phyloP scores from a whole-genome alignment of 2,888 invertebrate genomes.

The Leucophenga montana region DNA sequence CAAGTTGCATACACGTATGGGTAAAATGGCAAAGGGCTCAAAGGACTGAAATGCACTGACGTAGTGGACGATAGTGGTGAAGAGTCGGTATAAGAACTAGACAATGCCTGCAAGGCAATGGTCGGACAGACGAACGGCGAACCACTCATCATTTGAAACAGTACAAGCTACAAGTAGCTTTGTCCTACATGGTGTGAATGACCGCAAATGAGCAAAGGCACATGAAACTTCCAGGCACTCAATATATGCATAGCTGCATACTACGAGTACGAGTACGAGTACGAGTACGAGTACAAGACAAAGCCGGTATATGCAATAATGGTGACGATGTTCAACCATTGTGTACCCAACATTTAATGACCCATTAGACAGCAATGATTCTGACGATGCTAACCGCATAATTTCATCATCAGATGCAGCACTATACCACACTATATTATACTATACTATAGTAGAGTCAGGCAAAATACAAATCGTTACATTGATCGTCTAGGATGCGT shows the following conservation, averaged over 20 bases:
- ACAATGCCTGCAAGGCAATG: not conserved
- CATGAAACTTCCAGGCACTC: not conserved
- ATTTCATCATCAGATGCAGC: not conserved
- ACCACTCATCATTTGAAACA: not conserved
- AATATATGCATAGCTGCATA: not conserved
- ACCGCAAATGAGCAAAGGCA: not conserved
- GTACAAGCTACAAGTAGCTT: not conserved
- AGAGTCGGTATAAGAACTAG: not conserved
- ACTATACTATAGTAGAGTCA: not conserved
- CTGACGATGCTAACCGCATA: not conserved
- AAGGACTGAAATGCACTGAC: slow-evolving; percentile 9
- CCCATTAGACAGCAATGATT: slow-evolving; percentile 44
- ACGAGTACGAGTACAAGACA: not conserved
- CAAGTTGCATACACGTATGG: not conserved
- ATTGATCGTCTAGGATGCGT: slow-evolving; percentile 11
- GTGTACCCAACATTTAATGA: slow-evolving; percentile 43
- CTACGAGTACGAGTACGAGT: not conserved
- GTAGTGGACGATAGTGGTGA: not conserved
- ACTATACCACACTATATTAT: no score
- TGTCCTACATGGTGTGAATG: not conserved
- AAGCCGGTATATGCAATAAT: slow-evolving; percentile 9
- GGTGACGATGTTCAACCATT: slow-evolving; percentile 32
- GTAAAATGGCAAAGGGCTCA: not conserved
- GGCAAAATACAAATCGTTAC: not conserved
- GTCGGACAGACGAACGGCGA: no score